A percentile compares a stretch with the other conserved stretches of the same genome.
Conservation (phyloP, 2,113 vertebrate genomes). For the Ia io region DNA sequence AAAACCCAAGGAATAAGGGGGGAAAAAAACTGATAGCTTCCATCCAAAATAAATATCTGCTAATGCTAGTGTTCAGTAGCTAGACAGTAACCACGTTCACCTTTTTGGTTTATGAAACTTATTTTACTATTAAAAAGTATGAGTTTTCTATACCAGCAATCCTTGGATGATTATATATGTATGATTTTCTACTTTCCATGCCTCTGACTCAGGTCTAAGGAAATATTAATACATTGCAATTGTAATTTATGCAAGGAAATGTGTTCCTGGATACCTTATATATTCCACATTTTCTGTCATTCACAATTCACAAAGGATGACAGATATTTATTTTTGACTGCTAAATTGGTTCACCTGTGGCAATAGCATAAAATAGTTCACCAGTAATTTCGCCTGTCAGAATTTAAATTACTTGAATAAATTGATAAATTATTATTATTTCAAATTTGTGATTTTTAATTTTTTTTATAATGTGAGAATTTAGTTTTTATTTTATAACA, state of each 20-base stretch:
- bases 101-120: constrained; percentile 40
- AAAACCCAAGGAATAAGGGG: not conserved
- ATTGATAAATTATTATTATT: not conserved
- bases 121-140: constrained; percentile 55
- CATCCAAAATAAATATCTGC: not conserved
- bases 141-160: not conserved
- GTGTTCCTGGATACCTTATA: not conserved
- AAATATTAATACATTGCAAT: not conserved
- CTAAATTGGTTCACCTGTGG: not conserved
- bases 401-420: not conserved
- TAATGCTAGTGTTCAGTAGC: not conserved
- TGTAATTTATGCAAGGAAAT: not conserved
- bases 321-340: not conserved
- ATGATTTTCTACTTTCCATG: constrained; percentile 53
- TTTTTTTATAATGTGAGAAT: not conserved
- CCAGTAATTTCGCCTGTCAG: not conserved
- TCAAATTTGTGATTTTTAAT: not conserved
- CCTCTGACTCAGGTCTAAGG: constrained; percentile 31
- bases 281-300: not conserved
- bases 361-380: not conserved
- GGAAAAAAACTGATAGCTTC: not conserved
- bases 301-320: not conserved
- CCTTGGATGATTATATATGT: not conserved
- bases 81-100: not conserved
- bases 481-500: not conserved